These are phyloP conservation scores for Tympanuchus pallidicinctus DNA, from an alignment of 2,113 vertebrate species.

Conservation along the genomic window DNA sequence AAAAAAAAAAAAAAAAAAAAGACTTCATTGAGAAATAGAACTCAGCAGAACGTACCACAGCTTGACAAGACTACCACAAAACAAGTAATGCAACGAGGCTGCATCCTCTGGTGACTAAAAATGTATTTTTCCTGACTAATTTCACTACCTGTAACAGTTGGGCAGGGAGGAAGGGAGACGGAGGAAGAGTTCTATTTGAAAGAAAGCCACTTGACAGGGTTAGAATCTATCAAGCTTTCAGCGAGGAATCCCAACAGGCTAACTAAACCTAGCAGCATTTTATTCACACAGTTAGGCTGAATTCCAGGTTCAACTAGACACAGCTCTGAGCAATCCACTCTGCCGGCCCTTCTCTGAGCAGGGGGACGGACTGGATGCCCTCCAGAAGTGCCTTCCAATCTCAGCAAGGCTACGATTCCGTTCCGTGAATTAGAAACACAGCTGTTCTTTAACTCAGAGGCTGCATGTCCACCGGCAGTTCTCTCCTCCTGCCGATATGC, in stretches of 20 bases:
- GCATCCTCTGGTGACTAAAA: neutral
- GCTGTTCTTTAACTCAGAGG: neutral
- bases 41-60: neutral
- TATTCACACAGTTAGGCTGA: neutral
- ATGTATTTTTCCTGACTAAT: too few relatives aligned
- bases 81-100: constrained; percentile 18
- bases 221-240: neutral
- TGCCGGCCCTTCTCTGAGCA: neutral
- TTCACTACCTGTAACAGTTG: neutral
- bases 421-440: neutral
- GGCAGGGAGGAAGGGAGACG: too few relatives aligned
- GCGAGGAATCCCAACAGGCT: neutral
- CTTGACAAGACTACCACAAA: constrained; percentile 60
- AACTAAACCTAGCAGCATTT: neutral
- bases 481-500: neutral
- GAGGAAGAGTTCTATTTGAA: neutral
- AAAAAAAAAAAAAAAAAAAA: too few relatives aligned
- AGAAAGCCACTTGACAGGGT: neutral
- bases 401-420: neutral
- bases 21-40: neutral
- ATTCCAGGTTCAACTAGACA: neutral
- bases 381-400: neutral
- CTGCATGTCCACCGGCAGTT: neutral
- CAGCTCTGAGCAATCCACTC: neutral
- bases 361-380: neutral